Evolutionary conservation across 1,140 invertebrate species (phyloP).

Genomic region (Cyclina sinensis): DNA sequence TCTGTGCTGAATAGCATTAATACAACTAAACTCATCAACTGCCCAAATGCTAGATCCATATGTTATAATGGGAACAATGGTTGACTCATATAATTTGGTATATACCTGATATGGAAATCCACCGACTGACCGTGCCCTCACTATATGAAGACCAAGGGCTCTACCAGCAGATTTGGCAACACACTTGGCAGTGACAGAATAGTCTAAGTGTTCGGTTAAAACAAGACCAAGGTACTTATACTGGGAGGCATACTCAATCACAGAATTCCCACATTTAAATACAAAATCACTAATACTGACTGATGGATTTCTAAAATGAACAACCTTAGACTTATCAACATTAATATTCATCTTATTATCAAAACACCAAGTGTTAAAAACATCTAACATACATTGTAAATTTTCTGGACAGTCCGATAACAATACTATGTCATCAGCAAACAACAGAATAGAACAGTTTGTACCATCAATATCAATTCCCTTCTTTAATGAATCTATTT

Average conservation of each 20-base stretch:
- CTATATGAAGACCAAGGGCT: slow-evolving; percentile 37
- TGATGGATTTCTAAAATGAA: slow-evolving; percentile 39
- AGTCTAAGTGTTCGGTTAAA: too few relatives aligned
- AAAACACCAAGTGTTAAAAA: background rate
- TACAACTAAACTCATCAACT: background rate
- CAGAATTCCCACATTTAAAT: too few relatives aligned
- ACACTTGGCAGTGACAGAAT: background rate
- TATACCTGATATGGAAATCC: too few relatives aligned
- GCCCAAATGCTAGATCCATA: slow-evolving; percentile 57
- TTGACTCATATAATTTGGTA: slow-evolving; percentile 18
- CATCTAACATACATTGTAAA: too few relatives aligned
- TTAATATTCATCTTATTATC: slow-evolving; percentile 3
- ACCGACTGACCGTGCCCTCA: background rate
- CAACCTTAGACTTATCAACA: slow-evolving; percentile 35
- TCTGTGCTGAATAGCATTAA: slow-evolving; percentile 42
- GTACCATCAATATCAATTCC: too few relatives aligned
- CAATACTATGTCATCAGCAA: too few relatives aligned
- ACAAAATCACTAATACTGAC: background rate
- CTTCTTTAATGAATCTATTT: background rate
- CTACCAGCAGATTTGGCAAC: background rate
- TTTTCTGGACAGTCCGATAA: background rate
- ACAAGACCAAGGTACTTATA: slow-evolving; percentile 56
- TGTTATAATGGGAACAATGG: slow-evolving; percentile 15
- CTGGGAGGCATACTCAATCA: slow-evolving; percentile 8
- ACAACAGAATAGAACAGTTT: too few relatives aligned